These are phyloP conservation scores for Drosophila limbata DNA, from an alignment of 2,888 invertebrate species.

Conservation along the genomic window DNA sequence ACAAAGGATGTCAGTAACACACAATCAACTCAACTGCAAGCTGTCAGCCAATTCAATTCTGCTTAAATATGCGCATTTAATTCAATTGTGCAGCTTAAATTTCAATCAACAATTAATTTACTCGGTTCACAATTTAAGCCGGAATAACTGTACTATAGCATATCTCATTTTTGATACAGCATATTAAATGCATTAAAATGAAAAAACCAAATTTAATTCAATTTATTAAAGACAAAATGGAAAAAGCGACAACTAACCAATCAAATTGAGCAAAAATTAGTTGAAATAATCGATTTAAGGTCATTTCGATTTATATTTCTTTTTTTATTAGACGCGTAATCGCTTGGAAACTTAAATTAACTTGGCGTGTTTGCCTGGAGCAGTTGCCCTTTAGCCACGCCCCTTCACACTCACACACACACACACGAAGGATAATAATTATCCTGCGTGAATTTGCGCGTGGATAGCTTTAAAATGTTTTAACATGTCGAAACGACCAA, in stretches of 20 bases:
- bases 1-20: constrained; percentile 64
- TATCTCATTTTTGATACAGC: too few relatives aligned
- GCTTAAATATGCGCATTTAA: constrained; percentile 49
- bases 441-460: constrained; percentile 61
- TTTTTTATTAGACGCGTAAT: constrained; percentile 47
- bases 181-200: too few relatives aligned
- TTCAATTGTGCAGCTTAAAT: constrained; percentile 44
- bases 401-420: background rate
- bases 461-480: constrained; percentile 67
- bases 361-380: background rate
- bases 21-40: constrained; percentile 14
- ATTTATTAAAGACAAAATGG: background rate
- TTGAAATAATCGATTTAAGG: constrained; percentile 22
- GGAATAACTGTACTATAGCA: too few relatives aligned
- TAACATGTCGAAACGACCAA: constrained; percentile 38
- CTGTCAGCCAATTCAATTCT: constrained; percentile 52
- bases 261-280: background rate
- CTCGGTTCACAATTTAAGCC: too few relatives aligned
- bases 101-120: constrained; percentile 26
- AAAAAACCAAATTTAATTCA: background rate
- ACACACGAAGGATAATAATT: constrained; percentile 48
- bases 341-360: constrained; percentile 24
- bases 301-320: constrained; percentile 9
- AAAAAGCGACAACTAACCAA: background rate
- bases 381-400: background rate